Conservation (phyloP, 1,140 invertebrate species). For the Brachionus manjavacas region DNA sequence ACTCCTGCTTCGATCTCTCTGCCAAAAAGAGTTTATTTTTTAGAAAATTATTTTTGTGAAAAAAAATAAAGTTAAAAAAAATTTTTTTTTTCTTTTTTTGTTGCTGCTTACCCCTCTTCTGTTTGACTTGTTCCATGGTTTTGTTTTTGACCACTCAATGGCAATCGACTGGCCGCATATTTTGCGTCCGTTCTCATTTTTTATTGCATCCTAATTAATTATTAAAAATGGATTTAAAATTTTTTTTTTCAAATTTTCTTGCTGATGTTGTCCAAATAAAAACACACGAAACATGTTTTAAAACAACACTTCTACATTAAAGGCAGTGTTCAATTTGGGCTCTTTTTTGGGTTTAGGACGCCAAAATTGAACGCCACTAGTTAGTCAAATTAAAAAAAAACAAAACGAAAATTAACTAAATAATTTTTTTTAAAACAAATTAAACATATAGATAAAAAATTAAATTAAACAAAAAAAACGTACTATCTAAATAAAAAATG, state of each 20-base stretch:
- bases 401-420: not conserved
- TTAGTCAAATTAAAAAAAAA: not conserved
- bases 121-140: conserved; percentile 30
- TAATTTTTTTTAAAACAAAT: not conserved
- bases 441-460: not conserved
- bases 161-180: conserved; percentile 57
- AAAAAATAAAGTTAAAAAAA: not conserved
- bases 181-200: conserved; percentile 59
- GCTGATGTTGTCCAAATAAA: too few relatives aligned
- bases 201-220: conserved; percentile 55
- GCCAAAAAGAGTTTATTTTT: too few relatives aligned
- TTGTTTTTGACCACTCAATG: conserved; percentile 59
- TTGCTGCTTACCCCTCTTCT: not conserved
- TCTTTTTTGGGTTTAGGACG: not conserved
- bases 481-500: not conserved
- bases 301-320: not conserved
- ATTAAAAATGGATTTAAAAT: not conserved
- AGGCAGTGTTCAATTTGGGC: not conserved
- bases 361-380: not conserved
- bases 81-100: too few relatives aligned
- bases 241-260: too few relatives aligned
- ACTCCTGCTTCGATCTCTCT: not conserved
- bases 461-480: not conserved
- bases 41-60: too few relatives aligned
- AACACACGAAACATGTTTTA: not conserved